Percentiles rank a stretch among this genome's conserved stretches.
Conservation (phyloP, 2,888 invertebrate species). For the Melipona bicolor region DNA sequence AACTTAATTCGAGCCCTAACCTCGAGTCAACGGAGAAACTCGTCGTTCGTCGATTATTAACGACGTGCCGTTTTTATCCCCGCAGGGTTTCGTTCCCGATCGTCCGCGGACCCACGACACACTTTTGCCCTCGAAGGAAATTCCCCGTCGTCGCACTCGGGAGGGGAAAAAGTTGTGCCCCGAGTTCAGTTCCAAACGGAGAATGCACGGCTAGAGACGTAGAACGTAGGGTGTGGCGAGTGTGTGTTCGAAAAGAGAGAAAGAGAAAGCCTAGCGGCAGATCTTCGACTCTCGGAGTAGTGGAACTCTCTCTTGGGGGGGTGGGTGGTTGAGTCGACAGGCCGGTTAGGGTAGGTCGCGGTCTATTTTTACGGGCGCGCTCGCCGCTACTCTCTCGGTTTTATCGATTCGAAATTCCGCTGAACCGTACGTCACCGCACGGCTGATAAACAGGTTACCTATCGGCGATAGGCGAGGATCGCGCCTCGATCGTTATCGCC, state of each 20-base stretch:
- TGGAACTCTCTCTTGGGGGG: background rate
- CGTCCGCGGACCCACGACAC: conserved; percentile 59
- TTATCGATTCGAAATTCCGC: conserved; percentile 56
- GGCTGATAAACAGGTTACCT: conserved; percentile 44
- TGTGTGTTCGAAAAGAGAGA: conserved; percentile 54
- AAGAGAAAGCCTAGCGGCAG: conserved; percentile 1
- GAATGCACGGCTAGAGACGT: background rate
- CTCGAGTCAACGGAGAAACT: background rate
- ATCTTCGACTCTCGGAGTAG: conserved; percentile 37
- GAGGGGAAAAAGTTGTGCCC: conserved; percentile 40
- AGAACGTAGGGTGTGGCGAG: background rate
- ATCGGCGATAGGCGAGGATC: conserved; percentile 26
- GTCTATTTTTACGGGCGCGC: conserved; percentile 67
- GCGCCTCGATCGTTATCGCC: background rate
- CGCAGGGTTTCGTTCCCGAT: conserved; percentile 19
- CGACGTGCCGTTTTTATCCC: conserved; percentile 32
- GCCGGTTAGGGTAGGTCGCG: conserved; percentile 66
- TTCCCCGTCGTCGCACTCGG: conserved; percentile 24
- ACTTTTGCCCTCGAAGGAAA: conserved; percentile 56
- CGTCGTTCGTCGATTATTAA: conserved; percentile 62
- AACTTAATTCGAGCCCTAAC: conserved; percentile 44
- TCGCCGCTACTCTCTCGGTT: conserved; percentile 48
- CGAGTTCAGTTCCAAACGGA: conserved; percentile 29
- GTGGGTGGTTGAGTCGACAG: conserved; percentile 18
- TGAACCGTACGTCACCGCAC: conserved; percentile 27